Evolutionary conservation across 2,888 invertebrate species (phyloP), one percentile per base, ranked within the genome.

Genomic region (Nineta flava): DNA sequence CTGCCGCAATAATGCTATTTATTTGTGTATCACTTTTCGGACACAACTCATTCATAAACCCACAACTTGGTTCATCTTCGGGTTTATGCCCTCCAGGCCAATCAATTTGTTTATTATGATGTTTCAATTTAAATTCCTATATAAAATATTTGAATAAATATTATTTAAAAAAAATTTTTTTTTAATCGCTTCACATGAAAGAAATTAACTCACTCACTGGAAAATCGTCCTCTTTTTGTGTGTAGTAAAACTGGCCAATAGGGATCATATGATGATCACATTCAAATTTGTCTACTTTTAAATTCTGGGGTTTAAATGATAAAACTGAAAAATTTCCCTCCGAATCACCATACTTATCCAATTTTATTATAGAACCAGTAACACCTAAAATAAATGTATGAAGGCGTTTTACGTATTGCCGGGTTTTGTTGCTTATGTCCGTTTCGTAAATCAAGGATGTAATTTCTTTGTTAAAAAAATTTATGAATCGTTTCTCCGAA

Each of bases 251-350:
- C 64, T 83, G 82, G 31, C 83, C 87, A n/a, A 91, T 85, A 1
- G 87, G 85, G 56, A 83, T 74, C 84, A 91, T 85, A 62, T 82
- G 82, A 63, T 79, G 81, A 40, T 76, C 66, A 65, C 90, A 91
- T 50, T 77, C 75, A 58, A 82, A 80, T 42, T 66, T 65, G 46
- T 65, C 61, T 0, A 70, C 70, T 42, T 70, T 70, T 54, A 67
- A 69, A 53, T 64, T 57, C 55, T 65, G 66, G 15, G 70, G 71
- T 63, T 83, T 85, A 60, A 84, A 79, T 1, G 93, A 88, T 53
- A 96, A 71, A 50, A 97, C 86, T 0, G 96, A 93, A 71, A 93
- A 97, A 67, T 97, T 97, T 9, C 95, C 96, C 65, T 95, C 93
- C 0, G 95, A 95, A 66, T 97, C 95, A 2, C 95, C 97, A 58